Conservation (phyloP, 2,113 vertebrate genomes). For the Pelvicachromis taeniatus region DNA sequence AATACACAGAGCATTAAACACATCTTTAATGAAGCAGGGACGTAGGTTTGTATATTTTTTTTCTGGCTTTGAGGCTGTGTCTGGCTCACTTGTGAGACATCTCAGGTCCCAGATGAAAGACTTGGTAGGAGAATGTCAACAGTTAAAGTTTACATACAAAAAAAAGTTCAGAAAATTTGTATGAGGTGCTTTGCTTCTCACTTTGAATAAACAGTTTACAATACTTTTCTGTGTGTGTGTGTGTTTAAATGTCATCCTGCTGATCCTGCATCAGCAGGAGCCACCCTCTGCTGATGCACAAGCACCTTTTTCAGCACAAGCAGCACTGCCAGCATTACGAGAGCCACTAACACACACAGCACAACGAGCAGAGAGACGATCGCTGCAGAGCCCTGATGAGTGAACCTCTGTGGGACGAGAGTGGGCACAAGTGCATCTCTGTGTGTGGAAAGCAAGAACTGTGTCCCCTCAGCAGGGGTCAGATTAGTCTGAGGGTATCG, state of each 20-base stretch:
- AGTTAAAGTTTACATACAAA: not conserved
- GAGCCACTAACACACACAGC: constrained; percentile 58
- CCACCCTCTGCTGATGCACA: constrained; percentile 60
- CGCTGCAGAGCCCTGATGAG: constrained; percentile 11
- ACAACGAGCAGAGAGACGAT: constrained; percentile 56
- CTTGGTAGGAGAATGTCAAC: not conserved
- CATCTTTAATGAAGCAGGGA: not conserved
- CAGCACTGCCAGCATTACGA: constrained; percentile 57
- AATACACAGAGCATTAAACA: not conserved
- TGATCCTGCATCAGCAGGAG: constrained; percentile 41
- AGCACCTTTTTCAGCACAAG: constrained; percentile 60
- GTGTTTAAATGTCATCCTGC: constrained; percentile 9
- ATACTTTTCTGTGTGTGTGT: not conserved
- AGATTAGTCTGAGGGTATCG: not conserved
- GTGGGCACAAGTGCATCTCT: constrained; percentile 23
- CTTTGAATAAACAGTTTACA: not conserved
- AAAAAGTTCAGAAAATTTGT: not conserved
- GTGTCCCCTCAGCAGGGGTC: constrained; percentile 9
- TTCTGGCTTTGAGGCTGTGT: constrained; percentile 17
- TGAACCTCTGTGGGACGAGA: not conserved
- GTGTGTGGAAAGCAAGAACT: constrained; percentile 23
- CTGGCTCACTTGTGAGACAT: constrained; percentile 17
- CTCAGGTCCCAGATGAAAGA: not conserved
- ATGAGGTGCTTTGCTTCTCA: not conserved
- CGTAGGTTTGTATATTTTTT: not conserved